Evolutionary conservation across 2,113 vertebrate species (phyloP).

Genomic region (Narcine bancroftii): DNA sequence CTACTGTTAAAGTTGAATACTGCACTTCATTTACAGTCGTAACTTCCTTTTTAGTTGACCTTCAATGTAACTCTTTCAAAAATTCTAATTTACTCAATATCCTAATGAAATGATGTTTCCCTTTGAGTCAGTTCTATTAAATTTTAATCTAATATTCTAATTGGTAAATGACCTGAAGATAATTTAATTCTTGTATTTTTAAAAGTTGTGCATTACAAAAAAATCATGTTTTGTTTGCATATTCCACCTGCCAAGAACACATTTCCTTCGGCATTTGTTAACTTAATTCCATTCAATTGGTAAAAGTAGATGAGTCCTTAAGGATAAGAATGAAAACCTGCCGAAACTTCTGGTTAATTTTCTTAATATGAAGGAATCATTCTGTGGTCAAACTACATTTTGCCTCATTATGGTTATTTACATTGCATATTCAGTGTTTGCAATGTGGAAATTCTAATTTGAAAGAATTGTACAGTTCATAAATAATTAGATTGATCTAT

Average conservation of each 20-base stretch:
- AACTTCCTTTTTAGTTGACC: constrained; percentile 17
- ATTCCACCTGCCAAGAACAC: background rate
- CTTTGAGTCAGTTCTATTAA: background rate
- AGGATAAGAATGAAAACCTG: background rate
- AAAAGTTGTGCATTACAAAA: background rate
- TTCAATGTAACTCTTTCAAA: constrained; percentile 26
- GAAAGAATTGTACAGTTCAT: background rate
- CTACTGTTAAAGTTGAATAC: constrained; percentile 12
- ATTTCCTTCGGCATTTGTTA: background rate
- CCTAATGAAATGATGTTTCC: constrained; percentile 16
- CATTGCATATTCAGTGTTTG: background rate
- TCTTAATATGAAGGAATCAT: background rate
- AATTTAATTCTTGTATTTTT: background rate
- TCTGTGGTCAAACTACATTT: background rate
- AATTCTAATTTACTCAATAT: constrained; percentile 31
- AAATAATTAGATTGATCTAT: background rate
- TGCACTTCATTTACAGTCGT: background rate
- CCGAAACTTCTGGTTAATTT: background rate
- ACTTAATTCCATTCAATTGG: background rate
- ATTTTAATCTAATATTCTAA: constrained; percentile 30
- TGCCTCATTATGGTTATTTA: background rate
- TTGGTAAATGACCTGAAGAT: constrained; percentile 21
- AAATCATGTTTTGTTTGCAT: background rate
- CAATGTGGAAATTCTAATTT: background rate
- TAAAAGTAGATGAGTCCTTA: background rate